phyloP scores from a whole-genome alignment of 2,888 invertebrate genomes.

The Cataglyphis cursor region DNA sequence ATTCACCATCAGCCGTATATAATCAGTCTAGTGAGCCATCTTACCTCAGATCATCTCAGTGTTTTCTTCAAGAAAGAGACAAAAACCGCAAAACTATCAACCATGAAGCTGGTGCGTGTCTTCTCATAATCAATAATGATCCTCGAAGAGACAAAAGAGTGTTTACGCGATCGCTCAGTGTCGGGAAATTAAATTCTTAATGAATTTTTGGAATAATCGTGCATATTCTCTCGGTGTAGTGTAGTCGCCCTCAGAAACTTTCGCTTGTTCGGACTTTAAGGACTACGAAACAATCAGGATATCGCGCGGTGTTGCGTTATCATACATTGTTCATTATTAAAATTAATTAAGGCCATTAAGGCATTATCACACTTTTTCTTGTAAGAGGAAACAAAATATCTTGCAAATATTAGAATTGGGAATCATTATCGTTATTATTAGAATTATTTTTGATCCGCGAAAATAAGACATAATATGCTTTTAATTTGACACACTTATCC shows the following conservation, averaged over 20 bases:
- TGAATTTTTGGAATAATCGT: not conserved
- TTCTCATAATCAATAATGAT: not conserved
- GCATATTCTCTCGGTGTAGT: constrained; percentile 24
- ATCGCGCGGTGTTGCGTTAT: not conserved
- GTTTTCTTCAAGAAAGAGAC: constrained; percentile 19
- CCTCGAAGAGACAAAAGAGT: not conserved
- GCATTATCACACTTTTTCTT: not conserved
- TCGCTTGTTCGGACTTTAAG: not conserved
- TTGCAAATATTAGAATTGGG: not conserved
- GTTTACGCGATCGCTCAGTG: constrained; percentile 12
- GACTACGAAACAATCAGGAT: constrained; percentile 4
- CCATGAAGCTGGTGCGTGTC: constrained; percentile 75
- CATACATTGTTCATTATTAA: not conserved
- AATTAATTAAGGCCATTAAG: not conserved
- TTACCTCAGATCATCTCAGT: constrained; percentile 59
- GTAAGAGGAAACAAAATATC: not conserved
- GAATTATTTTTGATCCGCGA: not conserved
- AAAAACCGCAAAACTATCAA: constrained; percentile 29
- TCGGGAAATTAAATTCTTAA: not conserved
- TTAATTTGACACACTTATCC: not conserved
- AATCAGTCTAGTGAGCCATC: constrained; percentile 69
- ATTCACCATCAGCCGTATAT: constrained; percentile 51
- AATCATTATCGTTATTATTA: not conserved
- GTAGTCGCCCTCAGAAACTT: constrained; percentile 2
- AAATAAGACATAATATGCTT: not conserved